These are phyloP conservation scores for Condylura cristata DNA, from an alignment of 2,113 vertebrate genomes.

Conservation along the genomic window DNA sequence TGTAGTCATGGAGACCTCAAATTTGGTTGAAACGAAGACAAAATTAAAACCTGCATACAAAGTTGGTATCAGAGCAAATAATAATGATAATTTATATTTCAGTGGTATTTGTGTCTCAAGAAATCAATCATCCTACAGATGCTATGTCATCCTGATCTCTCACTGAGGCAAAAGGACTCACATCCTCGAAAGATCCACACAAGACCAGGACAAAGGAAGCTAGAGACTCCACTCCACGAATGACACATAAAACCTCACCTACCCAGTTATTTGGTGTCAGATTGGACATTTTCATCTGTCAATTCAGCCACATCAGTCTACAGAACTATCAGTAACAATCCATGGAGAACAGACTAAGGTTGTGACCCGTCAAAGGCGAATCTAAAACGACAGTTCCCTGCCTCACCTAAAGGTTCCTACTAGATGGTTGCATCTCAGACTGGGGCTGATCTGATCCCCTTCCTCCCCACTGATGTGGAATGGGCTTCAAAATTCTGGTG, in stretches of 20 bases:
- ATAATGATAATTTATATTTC: not conserved
- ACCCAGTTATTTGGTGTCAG: not conserved
- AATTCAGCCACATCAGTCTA: not conserved
- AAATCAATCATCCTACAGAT: not conserved
- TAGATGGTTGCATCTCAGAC: not conserved
- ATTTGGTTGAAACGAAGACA: conserved; percentile 57
- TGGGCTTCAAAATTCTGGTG: not conserved
- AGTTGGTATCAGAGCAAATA: conserved; percentile 32
- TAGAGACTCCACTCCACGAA: not conserved
- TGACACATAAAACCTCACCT: not conserved
- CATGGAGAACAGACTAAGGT: not conserved
- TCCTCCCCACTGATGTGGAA: not conserved
- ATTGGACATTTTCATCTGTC: not conserved
- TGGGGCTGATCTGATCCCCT: not conserved
- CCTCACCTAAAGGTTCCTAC: fast-evolving
- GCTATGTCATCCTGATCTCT: not conserved
- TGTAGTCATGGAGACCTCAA: conserved; percentile 79
- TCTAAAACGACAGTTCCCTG: not conserved
- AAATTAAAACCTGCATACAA: conserved; percentile 69
- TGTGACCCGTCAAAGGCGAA: not conserved
- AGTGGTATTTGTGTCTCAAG: not conserved
- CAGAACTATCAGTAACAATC: not conserved
- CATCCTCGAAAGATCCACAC: not conserved
- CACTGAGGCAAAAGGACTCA: not conserved
- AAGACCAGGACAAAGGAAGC: not conserved